Percentiles rank a stretch among this genome's conserved stretches.
Evolutionary conservation across 2,888 invertebrate genomes (phyloP).

Genomic region (Drosophila rubida): DNA sequence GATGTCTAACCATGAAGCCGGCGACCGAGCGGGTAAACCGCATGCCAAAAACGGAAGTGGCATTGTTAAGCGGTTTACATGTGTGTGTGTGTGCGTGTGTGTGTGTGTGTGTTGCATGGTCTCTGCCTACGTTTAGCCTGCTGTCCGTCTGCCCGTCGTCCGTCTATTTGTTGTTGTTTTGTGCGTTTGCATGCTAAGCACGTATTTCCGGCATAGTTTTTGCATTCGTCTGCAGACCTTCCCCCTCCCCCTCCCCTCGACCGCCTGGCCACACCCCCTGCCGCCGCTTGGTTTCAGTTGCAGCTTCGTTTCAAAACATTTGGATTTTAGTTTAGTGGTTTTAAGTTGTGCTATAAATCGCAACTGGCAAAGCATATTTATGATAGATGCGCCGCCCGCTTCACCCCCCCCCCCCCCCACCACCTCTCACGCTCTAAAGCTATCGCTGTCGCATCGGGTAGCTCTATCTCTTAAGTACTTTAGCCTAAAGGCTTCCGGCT

Average conservation of each 20-base stretch:
- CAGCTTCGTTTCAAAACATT: slow-evolving; percentile 45
- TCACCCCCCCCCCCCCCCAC: neutral
- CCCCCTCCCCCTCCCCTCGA: neutral
- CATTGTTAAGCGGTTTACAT: slow-evolving; percentile 80
- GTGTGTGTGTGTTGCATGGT: slow-evolving; percentile 33
- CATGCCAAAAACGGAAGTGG: slow-evolving; percentile 80
- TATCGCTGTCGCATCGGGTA: neutral
- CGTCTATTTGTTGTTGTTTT: slow-evolving; percentile 49
- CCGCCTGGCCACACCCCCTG: neutral
- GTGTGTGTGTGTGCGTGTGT: slow-evolving; percentile 26
- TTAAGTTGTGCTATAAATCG: slow-evolving; percentile 56
- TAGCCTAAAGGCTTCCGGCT: slow-evolving; percentile 16
- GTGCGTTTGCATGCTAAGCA: slow-evolving; percentile 66
- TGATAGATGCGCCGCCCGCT: slow-evolving; percentile 33
- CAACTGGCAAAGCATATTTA: slow-evolving; percentile 50
- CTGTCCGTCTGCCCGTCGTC: slow-evolving; percentile 14
- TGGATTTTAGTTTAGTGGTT: slow-evolving; percentile 63
- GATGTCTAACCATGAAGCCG: slow-evolving; percentile 65
- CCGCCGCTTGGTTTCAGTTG: slow-evolving; percentile 47
- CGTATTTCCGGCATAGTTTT: slow-evolving; percentile 79
- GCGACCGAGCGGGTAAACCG: slow-evolving; percentile 68
- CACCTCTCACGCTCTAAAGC: neutral
- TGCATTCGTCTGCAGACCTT: slow-evolving; percentile 48
- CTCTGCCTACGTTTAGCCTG: slow-evolving; percentile 33
- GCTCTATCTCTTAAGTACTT: neutral